These are phyloP conservation scores for Tapirus indicus DNA, from an alignment of 2,797 vertebrate species.

Conservation along the genomic window DNA sequence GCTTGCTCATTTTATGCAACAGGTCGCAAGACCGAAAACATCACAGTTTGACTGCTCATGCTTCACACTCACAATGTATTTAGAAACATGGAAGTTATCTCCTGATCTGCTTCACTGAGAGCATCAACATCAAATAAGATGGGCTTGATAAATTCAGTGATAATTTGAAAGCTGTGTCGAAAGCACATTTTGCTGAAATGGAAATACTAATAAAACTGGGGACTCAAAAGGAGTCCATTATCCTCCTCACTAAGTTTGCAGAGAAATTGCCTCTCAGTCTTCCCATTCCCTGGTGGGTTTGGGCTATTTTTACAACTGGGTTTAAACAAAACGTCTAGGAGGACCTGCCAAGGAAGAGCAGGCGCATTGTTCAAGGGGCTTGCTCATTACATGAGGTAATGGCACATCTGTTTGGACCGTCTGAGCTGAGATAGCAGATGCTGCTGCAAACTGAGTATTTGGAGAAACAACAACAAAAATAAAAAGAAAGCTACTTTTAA, in stretches of 20 bases:
- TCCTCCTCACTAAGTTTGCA: slow-evolving; percentile 63
- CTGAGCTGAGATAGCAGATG: slow-evolving; percentile 70
- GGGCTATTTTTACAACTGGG: slow-evolving; percentile 62
- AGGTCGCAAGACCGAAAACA: not conserved
- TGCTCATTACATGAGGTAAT: slow-evolving; percentile 65
- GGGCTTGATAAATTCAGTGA: slow-evolving; percentile 50
- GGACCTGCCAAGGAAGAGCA: slow-evolving; percentile 71
- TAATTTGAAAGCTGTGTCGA: slow-evolving; percentile 56
- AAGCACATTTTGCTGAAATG: slow-evolving; percentile 59
- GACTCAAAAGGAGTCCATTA: not conserved
- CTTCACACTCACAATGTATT: slow-evolving; percentile 45
- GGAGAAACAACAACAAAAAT: slow-evolving; percentile 75
- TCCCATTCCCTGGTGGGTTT: slow-evolving; percentile 47
- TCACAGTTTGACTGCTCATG: not conserved
- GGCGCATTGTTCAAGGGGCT: slow-evolving; percentile 58
- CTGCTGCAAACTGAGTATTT: slow-evolving; percentile 76
- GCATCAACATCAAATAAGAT: slow-evolving; percentile 21
- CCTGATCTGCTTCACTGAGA: not conserved
- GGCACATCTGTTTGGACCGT: slow-evolving; percentile 61
- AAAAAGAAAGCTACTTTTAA: slow-evolving; percentile 72
- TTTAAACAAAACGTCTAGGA: slow-evolving; percentile 64
- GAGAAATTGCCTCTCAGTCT: slow-evolving; percentile 59
- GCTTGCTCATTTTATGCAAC: not conserved
- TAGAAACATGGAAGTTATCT: slow-evolving; percentile 31
- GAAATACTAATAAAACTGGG: slow-evolving; percentile 60